Evolutionary conservation across 2,888 invertebrate genomes (phyloP).

Genomic region (Drosophila melanosoma): DNA sequence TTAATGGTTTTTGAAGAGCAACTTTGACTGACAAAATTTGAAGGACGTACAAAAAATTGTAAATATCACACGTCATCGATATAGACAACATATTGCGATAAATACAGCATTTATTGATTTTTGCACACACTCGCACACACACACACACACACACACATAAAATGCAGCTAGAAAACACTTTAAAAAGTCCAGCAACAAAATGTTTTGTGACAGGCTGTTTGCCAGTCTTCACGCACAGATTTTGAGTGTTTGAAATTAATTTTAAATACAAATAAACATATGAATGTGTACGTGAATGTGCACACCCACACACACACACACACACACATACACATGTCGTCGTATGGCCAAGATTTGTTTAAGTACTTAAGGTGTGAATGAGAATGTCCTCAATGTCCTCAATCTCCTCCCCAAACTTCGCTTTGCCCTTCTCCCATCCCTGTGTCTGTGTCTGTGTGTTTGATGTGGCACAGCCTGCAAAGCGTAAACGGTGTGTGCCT

Average conservation of each 20-base stretch:
- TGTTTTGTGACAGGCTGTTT: conserved; percentile 54
- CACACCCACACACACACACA: conserved; percentile 30
- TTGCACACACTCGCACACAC: conserved; percentile 14
- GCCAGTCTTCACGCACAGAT: conserved; percentile 55
- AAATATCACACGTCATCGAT: conserved; percentile 46
- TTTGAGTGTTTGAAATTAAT: conserved; percentile 61
- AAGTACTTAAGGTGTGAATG: conserved; percentile 76
- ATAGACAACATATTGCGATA: conserved; percentile 25
- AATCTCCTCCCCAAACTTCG: neutral
- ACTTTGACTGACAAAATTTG: conserved; percentile 22
- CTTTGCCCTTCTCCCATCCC: neutral
- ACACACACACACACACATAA: conserved; percentile 11
- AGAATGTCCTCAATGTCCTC: conserved; percentile 48
- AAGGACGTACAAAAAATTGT: conserved; percentile 29
- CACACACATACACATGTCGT: conserved; percentile 47
- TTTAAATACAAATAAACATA: conserved; percentile 34
- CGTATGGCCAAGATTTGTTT: conserved; percentile 49
- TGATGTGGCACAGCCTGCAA: conserved; percentile 54
- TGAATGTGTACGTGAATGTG: conserved; percentile 8
- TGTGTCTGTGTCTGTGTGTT: conserved; percentile 50
- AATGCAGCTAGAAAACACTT: conserved; percentile 39
- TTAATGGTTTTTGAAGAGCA: conserved; percentile 32
- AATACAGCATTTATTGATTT: conserved; percentile 44
- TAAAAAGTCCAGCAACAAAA: conserved; percentile 28
- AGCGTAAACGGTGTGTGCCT: conserved; percentile 38